These are phyloP conservation scores for Catostomus latipinnis DNA, from an alignment of 2,797 vertebrate genomes.

Conservation along the genomic window DNA sequence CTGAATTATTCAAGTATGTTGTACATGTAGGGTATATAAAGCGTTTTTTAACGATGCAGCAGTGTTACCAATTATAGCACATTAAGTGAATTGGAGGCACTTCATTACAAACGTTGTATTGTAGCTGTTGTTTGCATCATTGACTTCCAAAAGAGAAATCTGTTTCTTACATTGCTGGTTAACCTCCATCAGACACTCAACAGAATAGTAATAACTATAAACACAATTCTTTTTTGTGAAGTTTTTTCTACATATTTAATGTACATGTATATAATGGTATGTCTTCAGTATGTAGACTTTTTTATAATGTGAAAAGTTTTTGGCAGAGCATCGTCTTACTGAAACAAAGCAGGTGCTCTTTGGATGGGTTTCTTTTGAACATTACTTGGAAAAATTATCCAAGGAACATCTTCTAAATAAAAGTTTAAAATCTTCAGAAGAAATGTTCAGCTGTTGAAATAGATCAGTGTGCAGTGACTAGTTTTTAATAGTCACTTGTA, in stretches of 20 bases:
- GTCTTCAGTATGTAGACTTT: not conserved
- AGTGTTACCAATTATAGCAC: not conserved
- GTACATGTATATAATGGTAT: not conserved
- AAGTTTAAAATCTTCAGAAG: slow-evolving; percentile 5
- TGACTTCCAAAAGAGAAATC: not conserved
- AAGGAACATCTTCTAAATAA: not conserved
- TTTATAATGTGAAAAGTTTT: not conserved
- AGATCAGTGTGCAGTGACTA: not conserved
- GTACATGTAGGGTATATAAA: not conserved
- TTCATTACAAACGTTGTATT: not conserved
- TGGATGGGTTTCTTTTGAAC: not conserved
- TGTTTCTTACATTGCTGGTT: not conserved
- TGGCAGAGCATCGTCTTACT: not conserved
- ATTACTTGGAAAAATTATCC: slow-evolving; percentile 5
- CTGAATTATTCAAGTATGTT: not conserved
- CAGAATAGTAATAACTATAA: not conserved
- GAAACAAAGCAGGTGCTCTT: not conserved
- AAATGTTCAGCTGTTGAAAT: not conserved
- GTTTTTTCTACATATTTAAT: not conserved
- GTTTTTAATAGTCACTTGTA: not conserved
- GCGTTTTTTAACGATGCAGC: not conserved
- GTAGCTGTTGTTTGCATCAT: not conserved
- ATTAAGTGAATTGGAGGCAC: not conserved
- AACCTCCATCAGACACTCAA: not conserved
- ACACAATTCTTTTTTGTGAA: not conserved